phyloP scores from a whole-genome alignment of 2,113 vertebrate species.

The Perca schrenkii region DNA sequence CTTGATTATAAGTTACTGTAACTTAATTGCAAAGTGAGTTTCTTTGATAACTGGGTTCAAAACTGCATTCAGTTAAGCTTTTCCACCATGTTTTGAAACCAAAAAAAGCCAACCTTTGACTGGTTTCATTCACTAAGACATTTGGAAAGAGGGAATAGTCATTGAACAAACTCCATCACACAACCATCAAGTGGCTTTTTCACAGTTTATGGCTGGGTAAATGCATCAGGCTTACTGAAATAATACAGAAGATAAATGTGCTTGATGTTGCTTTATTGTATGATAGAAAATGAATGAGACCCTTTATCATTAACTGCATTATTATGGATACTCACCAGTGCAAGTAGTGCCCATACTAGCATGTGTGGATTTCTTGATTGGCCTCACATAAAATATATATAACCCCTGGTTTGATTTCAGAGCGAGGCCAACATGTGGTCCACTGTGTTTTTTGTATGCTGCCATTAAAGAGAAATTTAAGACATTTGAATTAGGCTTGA shows the following conservation, averaged over 20 bases:
- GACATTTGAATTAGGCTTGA: slow-evolving; percentile 39
- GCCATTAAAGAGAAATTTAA: slow-evolving; percentile 42
- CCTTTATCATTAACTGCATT: slow-evolving; percentile 30
- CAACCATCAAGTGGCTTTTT: slow-evolving; percentile 1
- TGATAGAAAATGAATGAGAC: not conserved
- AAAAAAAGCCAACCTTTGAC: not conserved
- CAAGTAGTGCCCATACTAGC: not conserved
- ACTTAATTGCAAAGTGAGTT: not conserved
- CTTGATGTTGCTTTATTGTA: not conserved
- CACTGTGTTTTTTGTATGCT: slow-evolving; percentile 2
- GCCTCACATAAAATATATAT: slow-evolving; percentile 1
- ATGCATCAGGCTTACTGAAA: slow-evolving; percentile 4
- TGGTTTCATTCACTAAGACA: not conserved
- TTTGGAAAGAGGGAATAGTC: not conserved
- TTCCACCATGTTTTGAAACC: not conserved
- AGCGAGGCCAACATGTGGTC: slow-evolving; percentile 16
- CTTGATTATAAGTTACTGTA: not conserved
- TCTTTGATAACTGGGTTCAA: not conserved
- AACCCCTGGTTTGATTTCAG: slow-evolving; percentile 1
- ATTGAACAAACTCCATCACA: slow-evolving; percentile 1
- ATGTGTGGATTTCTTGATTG: slow-evolving; percentile 12
- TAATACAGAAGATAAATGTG: slow-evolving; percentile 12
- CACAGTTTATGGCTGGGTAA: not conserved
- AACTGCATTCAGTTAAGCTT: slow-evolving; percentile 6
- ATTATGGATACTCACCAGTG: slow-evolving; percentile 1